Evolutionary conservation across 2,888 invertebrate genomes (phyloP).

Genomic region (Chalcis sispes): DNA sequence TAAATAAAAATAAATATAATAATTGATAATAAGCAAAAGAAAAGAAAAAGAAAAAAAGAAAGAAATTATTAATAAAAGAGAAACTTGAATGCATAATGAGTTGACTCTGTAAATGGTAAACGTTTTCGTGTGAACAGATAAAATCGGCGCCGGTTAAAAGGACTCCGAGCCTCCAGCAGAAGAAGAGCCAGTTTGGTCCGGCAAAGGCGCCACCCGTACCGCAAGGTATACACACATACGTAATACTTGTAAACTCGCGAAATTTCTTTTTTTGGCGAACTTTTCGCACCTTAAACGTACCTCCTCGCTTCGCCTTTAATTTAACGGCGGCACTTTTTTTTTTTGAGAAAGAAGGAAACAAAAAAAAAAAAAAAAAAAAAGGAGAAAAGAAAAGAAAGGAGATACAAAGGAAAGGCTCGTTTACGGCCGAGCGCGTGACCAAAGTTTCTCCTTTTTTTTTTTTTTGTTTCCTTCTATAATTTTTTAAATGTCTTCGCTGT

Average conservation of each 20-base stretch:
- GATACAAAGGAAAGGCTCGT: too few species aligned
- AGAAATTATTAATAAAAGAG: slow-evolving; percentile 4
- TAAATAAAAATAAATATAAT: background rate
- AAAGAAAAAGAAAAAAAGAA: background rate
- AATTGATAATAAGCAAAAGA: background rate
- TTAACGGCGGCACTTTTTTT: too few species aligned
- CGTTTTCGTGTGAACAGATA: slow-evolving; percentile 62
- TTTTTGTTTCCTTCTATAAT: too few species aligned
- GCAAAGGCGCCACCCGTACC: slow-evolving; percentile 66
- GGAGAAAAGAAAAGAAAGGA: too few species aligned
- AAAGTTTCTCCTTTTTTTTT: too few species aligned
- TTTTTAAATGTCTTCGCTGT: too few species aligned
- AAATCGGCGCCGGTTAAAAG: slow-evolving; percentile 72
- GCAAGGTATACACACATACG: slow-evolving; percentile 66
- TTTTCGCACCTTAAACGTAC: too few species aligned
- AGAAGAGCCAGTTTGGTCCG: slow-evolving; percentile 73
- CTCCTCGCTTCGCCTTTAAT: too few species aligned
- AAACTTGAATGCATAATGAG: background rate
- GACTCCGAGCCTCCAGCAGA: slow-evolving; percentile 66
- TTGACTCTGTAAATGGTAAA: slow-evolving; percentile 25
- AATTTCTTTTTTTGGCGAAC: too few species aligned
- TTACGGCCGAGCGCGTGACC: too few species aligned
- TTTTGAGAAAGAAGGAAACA: too few species aligned
- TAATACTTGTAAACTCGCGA: background rate
- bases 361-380: too few species aligned